phyloP scores from a whole-genome alignment of 2,797 vertebrate species.

The Diplodus puntazzo region DNA sequence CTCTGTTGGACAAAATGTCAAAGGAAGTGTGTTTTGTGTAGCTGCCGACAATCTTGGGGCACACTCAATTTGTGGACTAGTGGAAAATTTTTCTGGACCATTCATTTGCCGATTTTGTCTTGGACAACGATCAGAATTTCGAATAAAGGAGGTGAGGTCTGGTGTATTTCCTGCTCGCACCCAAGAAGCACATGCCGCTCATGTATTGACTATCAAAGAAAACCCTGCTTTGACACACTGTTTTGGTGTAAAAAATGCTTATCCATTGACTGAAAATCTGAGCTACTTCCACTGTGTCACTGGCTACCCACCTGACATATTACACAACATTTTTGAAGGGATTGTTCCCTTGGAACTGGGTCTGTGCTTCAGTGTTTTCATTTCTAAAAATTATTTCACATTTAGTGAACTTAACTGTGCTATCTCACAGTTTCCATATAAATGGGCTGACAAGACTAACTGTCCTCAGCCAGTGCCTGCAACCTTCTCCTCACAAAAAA shows the following conservation, averaged over 20 bases:
- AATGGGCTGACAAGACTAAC: constrained; percentile 35
- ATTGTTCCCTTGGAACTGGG: not conserved
- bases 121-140: constrained; percentile 23
- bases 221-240: too few species aligned
- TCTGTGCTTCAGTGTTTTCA: not conserved
- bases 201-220: not conserved
- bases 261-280: constrained; percentile 35
- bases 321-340: constrained; percentile 18
- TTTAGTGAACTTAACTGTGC: constrained; percentile 23
- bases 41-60: constrained; percentile 51
- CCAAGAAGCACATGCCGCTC: constrained; percentile 30
- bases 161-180: constrained; percentile 25
- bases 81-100: constrained; percentile 42
- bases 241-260: too few species aligned
- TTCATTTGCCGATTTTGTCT: constrained; percentile 49
- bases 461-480: constrained; percentile 25
- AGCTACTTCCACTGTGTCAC: not conserved
- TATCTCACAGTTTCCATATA: constrained; percentile 29
- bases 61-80: constrained; percentile 41
- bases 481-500: not conserved
- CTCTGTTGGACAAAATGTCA: constrained; percentile 15
- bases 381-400: constrained; percentile 25
- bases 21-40: too few species aligned
- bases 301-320: constrained; percentile 8
- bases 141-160: constrained; percentile 24